Evolutionary conservation across 35 echinoderm and acorn worm genomes (phyloP), one percentile per base, ranked within the genome.

Genomic region (Diadema setosum): DNA sequence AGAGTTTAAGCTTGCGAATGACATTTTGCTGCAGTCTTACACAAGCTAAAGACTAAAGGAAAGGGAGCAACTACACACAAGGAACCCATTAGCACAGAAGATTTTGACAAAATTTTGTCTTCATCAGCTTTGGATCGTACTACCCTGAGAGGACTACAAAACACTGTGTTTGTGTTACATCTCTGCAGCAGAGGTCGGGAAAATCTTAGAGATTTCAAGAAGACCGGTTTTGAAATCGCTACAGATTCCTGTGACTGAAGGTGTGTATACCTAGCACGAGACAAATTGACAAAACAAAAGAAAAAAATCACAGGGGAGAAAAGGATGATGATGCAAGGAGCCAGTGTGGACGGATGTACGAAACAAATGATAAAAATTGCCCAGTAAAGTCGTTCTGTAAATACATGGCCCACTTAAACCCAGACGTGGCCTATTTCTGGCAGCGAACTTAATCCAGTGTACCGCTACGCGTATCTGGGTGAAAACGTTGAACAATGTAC

Each of bases 321-420:
- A 57, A 46, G 23, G 29, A 33, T 29, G 81, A 84, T 84, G 82
- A 58, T 57, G 45, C 73, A 61, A 52, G 32, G 36, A 88, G 86
- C 73, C 86, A 81, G 34, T 73, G 45, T 36, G 86, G 86, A 20
- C 49, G 67, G 18, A 91, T 91, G 90, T 80, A 60, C 57, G 90
- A 86, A 25, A 86, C 65, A 70, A 70, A 70, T 17, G 65, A 70
- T 70, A 34, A 76, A 76, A 76, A n/a, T 60, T 92, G 84, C 40
- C 75, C 75, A 0, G 70, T 92, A 1, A 30, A 57, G 42, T 85
- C 65, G 16, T 86, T 91, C 32, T n/a, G n/a, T 2, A 0, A 35
- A 17, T 91, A 85, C 23, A 55, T 74, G 11, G 31, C 82, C 6
- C 31, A 46, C 24, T 64, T 92, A 30, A 87, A 86, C 35, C 84